Conservation (phyloP, 2,113 vertebrate species). For the Amphiprion percula region DNA sequence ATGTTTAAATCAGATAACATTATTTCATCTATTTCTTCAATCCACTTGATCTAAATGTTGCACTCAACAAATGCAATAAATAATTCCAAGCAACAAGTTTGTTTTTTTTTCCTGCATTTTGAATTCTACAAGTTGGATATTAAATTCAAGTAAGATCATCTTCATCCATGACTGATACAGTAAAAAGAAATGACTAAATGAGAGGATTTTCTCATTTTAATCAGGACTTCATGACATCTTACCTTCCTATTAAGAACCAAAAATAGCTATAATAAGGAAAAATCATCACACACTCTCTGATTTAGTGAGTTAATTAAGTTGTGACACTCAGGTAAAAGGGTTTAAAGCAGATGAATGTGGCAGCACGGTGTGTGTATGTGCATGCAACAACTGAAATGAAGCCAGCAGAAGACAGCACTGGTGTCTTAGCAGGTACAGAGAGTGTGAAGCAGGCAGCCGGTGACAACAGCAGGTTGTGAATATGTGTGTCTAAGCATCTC, state of each 20-base stretch:
- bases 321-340: constrained; percentile 8
- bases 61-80: background rate
- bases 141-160: background rate
- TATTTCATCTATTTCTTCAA: constrained; percentile 4
- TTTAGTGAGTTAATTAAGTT: constrained; percentile 2
- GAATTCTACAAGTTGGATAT: background rate
- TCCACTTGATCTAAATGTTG: background rate
- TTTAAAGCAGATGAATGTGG: constrained; percentile 25
- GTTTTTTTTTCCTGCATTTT: background rate
- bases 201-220: background rate
- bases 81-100: background rate
- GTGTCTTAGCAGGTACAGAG: constrained; percentile 41
- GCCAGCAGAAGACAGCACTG: background rate
- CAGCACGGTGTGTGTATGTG: background rate
- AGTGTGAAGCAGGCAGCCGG: constrained; percentile 54
- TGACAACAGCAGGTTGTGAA: constrained; percentile 46
- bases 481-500: constrained; percentile 22
- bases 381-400: background rate
- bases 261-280: background rate
- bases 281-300: background rate
- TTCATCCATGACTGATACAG: background rate
- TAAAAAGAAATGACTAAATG: background rate
- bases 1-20: background rate
- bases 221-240: background rate
- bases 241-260: background rate